Base-by-base conservation (phyloP, 2,113 vertebrate genomes). In the Cyphomyrus discorhynchus region DNA sequence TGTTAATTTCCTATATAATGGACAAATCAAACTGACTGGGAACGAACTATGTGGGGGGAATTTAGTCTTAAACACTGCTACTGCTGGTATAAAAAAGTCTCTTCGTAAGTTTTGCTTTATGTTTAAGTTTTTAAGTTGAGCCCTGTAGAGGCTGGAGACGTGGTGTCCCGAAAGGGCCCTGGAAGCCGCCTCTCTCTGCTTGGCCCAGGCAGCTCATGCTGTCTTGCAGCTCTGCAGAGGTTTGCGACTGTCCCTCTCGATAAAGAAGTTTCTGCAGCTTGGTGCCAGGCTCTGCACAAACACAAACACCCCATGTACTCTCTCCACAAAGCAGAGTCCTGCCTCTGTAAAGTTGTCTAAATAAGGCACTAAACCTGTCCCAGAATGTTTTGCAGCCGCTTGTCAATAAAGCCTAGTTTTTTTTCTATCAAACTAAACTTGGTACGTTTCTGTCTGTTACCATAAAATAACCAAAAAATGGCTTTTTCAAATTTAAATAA, bases 331-430 rank as follows among this genome's bases (percentile, higher is more conserved):
- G 96, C 97, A 98, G 97, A 98, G 96, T 98, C 97, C 97, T 97
- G 93, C 92, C 92, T 98, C 97, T 98, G 97, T 99, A 97, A 98
- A 96, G 96, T 97, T 98, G 97, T 97, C 97, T 99, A 99, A 99
- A 96, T 98, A 99, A 98, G 98, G 97, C 97, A 97, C 97, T 98
- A 97, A 97, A 52, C 96, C 97, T 97, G 95, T 98, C 98, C 96
- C 97, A 97, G 97, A 89, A 96, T 98, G 95, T 97, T 98, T 97
- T 99, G 97, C 97, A 97, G 96, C 97, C 96, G 95, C 97, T 96
- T 99, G 97, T 99, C 97, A 98, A 99, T 99, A 99, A 98, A 98
- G 97, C 97, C 97, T 97, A 98, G 97, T 97, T 97, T 97, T 97
- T 99, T 99, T 98, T 98, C 94, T 97, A 98, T 98, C 97, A 97